A percentile compares a stretch with the other conserved stretches of the same genome.
Conservation (phyloP, 1,140 invertebrate genomes). For the Brachionus paranguensis region DNA sequence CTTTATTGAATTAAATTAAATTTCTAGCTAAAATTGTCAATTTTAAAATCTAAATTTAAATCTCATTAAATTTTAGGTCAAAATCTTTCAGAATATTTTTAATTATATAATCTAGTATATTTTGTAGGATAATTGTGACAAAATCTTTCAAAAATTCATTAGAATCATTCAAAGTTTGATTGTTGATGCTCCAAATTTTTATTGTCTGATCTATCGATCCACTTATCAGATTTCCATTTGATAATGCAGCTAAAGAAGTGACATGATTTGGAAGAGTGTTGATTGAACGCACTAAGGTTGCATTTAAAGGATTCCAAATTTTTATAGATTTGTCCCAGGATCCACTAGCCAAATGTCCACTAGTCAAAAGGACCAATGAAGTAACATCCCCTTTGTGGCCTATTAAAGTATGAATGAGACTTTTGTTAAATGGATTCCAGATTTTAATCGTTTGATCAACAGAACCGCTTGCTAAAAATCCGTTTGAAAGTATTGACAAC, state of each 20-base stretch:
- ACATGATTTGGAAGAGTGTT: not conserved
- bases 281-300: not conserved
- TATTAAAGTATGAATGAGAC: not conserved
- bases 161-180: not conserved
- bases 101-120: not conserved
- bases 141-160: not conserved
- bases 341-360: constrained; percentile 71
- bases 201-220: not conserved
- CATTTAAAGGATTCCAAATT: constrained; percentile 73
- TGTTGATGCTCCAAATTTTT: not conserved
- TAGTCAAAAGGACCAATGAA: constrained; percentile 41
- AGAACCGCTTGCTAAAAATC: not conserved
- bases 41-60: no score
- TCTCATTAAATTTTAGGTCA: not conserved
- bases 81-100: not conserved
- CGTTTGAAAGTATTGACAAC: not conserved
- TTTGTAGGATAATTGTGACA: not conserved
- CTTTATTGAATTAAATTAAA: no score
- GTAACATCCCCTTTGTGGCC: not conserved
- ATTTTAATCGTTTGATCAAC: constrained; percentile 1
- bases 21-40: no score
- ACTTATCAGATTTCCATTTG: not conserved
- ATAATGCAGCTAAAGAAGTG: not conserved
- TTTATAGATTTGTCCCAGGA: constrained; percentile 99
- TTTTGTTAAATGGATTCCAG: not conserved